These are phyloP conservation scores for Aphidius gifuensis DNA, from an alignment of 1,140 invertebrate genomes.

Conservation along the genomic window DNA sequence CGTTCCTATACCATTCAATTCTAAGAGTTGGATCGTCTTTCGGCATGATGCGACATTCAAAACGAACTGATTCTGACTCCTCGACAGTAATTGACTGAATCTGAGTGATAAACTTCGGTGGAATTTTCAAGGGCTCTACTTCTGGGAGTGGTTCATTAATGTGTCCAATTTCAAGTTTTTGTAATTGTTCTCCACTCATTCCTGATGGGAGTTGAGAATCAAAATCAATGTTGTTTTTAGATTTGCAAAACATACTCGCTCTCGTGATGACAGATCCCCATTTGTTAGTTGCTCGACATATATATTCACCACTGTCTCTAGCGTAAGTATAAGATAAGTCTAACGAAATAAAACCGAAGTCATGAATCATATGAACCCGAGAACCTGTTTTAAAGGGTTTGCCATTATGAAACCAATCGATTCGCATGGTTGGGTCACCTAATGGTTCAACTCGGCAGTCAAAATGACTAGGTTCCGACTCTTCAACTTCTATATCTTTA, in stretches of 20 bases:
- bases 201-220: slow-evolving; percentile 90
- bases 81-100: slow-evolving; percentile 76
- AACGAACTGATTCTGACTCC: slow-evolving; percentile 88
- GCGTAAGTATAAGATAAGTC: slow-evolving; percentile 85
- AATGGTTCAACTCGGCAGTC: slow-evolving; percentile 87
- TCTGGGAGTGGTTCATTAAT: slow-evolving; percentile 64
- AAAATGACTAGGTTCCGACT: slow-evolving; percentile 86
- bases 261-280: slow-evolving; percentile 82
- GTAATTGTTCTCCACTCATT: slow-evolving; percentile 88
- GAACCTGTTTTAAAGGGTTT: slow-evolving; percentile 84
- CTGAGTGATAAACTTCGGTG: slow-evolving; percentile 83
- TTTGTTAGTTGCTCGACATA: slow-evolving; percentile 81
- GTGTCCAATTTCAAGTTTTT: slow-evolving; percentile 85
- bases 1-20: slow-evolving; percentile 92
- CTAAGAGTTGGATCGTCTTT: slow-evolving; percentile 89
- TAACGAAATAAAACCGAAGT: slow-evolving; percentile 88
- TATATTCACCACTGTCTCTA: slow-evolving; percentile 82
- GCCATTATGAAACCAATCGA: slow-evolving; percentile 94
- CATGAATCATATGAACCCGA: slow-evolving; percentile 85
- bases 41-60: slow-evolving; percentile 93
- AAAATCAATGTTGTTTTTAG: slow-evolving; percentile 84
- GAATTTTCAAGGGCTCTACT: slow-evolving; percentile 66
- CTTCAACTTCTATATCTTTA: slow-evolving; percentile 78
- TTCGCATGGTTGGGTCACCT: slow-evolving; percentile 81
- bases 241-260: slow-evolving; percentile 77